phyloP scores from a whole-genome alignment of 1,140 invertebrate genomes.

The Pogonus chalceus region DNA sequence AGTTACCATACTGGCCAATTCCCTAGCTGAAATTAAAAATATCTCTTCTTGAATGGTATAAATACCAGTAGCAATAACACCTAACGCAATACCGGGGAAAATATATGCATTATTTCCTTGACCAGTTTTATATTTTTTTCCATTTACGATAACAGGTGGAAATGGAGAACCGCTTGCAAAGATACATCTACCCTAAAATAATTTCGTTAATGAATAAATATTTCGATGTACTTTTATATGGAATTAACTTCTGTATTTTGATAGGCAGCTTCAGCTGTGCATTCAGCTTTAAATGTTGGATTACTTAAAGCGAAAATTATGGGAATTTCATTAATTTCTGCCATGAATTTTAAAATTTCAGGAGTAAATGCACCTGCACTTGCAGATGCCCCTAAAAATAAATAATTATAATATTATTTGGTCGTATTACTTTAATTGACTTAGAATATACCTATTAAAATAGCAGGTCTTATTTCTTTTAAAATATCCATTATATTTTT shows the following conservation, averaged over 20 bases:
- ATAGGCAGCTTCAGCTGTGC: slow-evolving; percentile 89
- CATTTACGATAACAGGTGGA: slow-evolving; percentile 63
- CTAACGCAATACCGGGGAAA: slow-evolving; percentile 87
- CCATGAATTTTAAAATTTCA: slow-evolving; percentile 78
- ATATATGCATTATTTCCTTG: slow-evolving; percentile 97
- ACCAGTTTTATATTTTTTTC: slow-evolving; percentile 74
- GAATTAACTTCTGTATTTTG: slow-evolving; percentile 64
- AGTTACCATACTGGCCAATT: slow-evolving; percentile 74
- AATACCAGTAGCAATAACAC: slow-evolving; percentile 75
- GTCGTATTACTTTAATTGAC: not conserved
- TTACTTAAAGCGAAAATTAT: slow-evolving; percentile 94
- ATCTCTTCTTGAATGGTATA: slow-evolving; percentile 83
- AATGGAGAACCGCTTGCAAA: slow-evolving; percentile 93
- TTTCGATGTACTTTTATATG: slow-evolving; percentile 13
- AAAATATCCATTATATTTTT: slow-evolving; percentile 70
- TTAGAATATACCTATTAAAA: slow-evolving; percentile 62
- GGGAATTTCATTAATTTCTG: slow-evolving; percentile 71
- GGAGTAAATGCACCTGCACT: slow-evolving; percentile 79
- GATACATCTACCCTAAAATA: slow-evolving; percentile 67
- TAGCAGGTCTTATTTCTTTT: slow-evolving; percentile 70
- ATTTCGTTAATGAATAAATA: not conserved
- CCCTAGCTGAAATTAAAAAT: slow-evolving; percentile 81
- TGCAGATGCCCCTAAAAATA: slow-evolving; percentile 66
- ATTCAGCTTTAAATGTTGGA: slow-evolving; percentile 92
- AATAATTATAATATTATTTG: not conserved